These are phyloP conservation scores for Epicampocera succincta DNA, from an alignment of 2,888 invertebrate species.

Conservation along the genomic window DNA sequence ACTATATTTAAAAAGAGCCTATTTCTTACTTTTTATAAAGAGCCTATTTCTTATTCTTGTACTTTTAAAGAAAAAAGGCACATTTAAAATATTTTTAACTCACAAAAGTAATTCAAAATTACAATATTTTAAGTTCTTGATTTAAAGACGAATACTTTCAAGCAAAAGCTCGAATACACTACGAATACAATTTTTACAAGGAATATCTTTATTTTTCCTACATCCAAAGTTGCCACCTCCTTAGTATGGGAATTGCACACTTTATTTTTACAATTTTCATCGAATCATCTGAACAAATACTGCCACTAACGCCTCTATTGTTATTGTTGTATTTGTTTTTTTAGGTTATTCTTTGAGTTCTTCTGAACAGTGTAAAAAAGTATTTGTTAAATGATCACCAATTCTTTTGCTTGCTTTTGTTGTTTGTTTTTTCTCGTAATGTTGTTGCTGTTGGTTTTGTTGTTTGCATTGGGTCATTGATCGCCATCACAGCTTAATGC, in stretches of 20 bases:
- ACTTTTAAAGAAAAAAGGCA: no score
- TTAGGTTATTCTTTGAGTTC: slow-evolving; percentile 56
- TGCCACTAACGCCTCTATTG: slow-evolving; percentile 47
- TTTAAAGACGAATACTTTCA: no score
- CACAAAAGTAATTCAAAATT: no score
- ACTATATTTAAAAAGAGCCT: no score
- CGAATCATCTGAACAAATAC: slow-evolving; percentile 18
- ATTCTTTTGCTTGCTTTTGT: slow-evolving; percentile 15
- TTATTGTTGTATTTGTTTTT: slow-evolving; percentile 26
- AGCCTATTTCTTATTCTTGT: no score
- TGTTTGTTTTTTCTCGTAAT: slow-evolving; percentile 5
- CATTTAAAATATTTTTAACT: no score
- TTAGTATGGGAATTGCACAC: slow-evolving; percentile 16
- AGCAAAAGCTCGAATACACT: no score
- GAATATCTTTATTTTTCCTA: no score
- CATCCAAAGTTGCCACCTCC: no score
- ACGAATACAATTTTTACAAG: no score
- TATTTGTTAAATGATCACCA: slow-evolving; percentile 65
- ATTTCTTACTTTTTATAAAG: no score
- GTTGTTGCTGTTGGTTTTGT: slow-evolving; percentile 29
- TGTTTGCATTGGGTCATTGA: slow-evolving; percentile 63
- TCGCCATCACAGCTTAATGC: slow-evolving; percentile 63
- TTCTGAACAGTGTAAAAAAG: slow-evolving; percentile 41
- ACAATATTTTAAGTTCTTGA: no score
- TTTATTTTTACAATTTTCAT: slow-evolving; percentile 45